Percentiles rank a stretch among this genome's conserved stretches.
phyloP scores from a whole-genome alignment of 2,113 vertebrate species.

The Scartelaos histophorus region DNA sequence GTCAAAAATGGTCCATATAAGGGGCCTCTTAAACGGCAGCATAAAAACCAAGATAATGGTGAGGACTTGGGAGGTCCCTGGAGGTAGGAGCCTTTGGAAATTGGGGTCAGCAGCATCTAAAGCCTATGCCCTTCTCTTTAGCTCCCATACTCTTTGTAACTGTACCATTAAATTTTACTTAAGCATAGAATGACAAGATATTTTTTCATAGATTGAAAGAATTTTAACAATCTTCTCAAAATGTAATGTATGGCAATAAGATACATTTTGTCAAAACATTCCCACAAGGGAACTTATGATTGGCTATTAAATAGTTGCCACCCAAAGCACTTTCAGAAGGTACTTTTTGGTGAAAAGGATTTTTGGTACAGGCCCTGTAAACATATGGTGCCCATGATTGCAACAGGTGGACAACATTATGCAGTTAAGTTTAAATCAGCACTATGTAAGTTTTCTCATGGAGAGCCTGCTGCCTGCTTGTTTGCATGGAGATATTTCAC shows the following conservation, averaged over 20 bases:
- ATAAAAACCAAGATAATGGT: constrained; percentile 61
- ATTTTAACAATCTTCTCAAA: no score
- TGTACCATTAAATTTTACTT: constrained; percentile 32
- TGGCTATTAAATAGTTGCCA: no score
- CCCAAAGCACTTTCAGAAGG: no score
- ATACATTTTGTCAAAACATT: no score
- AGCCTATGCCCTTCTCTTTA: constrained; percentile 36
- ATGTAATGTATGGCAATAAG: no score
- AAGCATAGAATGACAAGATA: not conserved
- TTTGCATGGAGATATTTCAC: no score
- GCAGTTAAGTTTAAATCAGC: no score
- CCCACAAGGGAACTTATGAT: no score
- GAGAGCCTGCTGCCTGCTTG: no score
- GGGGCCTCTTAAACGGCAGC: constrained; percentile 56
- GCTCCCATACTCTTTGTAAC: constrained; percentile 25
- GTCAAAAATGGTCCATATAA: constrained; percentile 63
- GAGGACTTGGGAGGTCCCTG: constrained; percentile 66
- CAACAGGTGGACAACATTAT: not conserved
- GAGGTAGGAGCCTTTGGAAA: constrained; percentile 59
- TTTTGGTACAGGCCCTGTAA: no score
- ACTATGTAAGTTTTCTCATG: no score
- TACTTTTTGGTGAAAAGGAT: no score
- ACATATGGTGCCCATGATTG: not conserved
- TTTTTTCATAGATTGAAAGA: not conserved
- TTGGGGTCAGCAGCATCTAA: constrained; percentile 67